Conservation (phyloP, 2,888 invertebrate genomes). For the Pecten maximus region DNA sequence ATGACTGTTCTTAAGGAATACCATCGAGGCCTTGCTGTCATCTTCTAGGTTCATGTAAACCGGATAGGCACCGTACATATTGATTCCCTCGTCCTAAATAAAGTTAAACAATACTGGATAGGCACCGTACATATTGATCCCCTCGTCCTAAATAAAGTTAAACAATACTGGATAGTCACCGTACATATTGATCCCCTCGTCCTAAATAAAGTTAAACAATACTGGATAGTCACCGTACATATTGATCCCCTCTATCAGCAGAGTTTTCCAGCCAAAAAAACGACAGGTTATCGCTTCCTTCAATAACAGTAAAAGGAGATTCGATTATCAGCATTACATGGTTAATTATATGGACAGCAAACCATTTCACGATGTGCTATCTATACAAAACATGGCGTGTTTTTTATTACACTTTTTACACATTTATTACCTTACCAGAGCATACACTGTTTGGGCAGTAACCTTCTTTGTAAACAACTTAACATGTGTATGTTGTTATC, state of each 20-base stretch:
- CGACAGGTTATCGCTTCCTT: too few species aligned
- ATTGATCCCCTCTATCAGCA: slow-evolving; percentile 84
- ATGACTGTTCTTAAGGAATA: slow-evolving; percentile 87
- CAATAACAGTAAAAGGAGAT: too few species aligned
- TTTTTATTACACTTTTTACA: too few species aligned
- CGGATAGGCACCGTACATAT: slow-evolving; percentile 92
- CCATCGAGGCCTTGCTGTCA: slow-evolving; percentile 86
- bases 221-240: slow-evolving; percentile 92
- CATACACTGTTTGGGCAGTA: too few species aligned
- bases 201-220: not conserved
- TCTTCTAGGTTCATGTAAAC: slow-evolving; percentile 90
- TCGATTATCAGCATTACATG: too few species aligned
- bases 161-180: slow-evolving; percentile 88
- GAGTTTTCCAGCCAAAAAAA: too few species aligned
- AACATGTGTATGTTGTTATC: too few species aligned
- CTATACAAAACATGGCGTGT: too few species aligned
- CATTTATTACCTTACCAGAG: too few species aligned
- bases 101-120: slow-evolving; percentile 86
- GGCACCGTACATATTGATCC: slow-evolving; percentile 88
- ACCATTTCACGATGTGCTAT: too few species aligned
- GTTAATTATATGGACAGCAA: too few species aligned
- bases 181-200: slow-evolving; percentile 86
- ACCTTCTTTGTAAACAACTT: too few species aligned
- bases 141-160: slow-evolving; percentile 48
- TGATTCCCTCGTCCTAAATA: slow-evolving; percentile 77